Percentiles rank a stretch among this genome's conserved stretches.
Conservation (phyloP, 2,888 invertebrate species). For the Xanthia icteritia region DNA sequence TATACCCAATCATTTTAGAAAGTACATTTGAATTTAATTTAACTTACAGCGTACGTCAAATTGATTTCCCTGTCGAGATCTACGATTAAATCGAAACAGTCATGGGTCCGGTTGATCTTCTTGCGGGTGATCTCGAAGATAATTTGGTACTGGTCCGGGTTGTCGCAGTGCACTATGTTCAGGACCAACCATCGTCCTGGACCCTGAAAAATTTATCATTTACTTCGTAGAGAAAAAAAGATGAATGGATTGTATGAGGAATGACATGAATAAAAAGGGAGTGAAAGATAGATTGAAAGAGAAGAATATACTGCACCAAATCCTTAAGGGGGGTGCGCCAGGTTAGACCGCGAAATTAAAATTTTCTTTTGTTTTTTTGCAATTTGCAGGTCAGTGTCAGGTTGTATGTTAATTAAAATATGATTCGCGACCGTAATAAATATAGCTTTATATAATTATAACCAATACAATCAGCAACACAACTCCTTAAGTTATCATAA, state of each 20-base stretch:
- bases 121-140: not conserved
- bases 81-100: slow-evolving; percentile 29
- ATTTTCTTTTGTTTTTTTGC: too few relatives aligned
- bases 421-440: too few relatives aligned
- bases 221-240: not conserved
- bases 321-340: too few relatives aligned
- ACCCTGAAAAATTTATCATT: slow-evolving; percentile 31
- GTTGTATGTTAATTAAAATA: too few relatives aligned
- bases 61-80: slow-evolving; percentile 13
- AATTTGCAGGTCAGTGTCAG: too few relatives aligned
- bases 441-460: too few relatives aligned
- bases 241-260: too few relatives aligned
- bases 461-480: too few relatives aligned
- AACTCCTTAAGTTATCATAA: too few relatives aligned
- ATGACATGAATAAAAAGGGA: not conserved
- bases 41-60: slow-evolving; percentile 30
- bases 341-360: too few relatives aligned
- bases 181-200: slow-evolving; percentile 54
- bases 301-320: not conserved
- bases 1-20: not conserved
- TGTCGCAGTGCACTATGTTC: slow-evolving; percentile 26
- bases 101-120: slow-evolving; percentile 59
- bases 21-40: not conserved
- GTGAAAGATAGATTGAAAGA: not conserved
- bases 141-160: slow-evolving; percentile 37